A percentile compares a stretch with the other conserved stretches of the same genome.
These are phyloP conservation scores for Thinocorus orbignyianus DNA, from an alignment of 2,113 vertebrate species.

Conservation along the genomic window DNA sequence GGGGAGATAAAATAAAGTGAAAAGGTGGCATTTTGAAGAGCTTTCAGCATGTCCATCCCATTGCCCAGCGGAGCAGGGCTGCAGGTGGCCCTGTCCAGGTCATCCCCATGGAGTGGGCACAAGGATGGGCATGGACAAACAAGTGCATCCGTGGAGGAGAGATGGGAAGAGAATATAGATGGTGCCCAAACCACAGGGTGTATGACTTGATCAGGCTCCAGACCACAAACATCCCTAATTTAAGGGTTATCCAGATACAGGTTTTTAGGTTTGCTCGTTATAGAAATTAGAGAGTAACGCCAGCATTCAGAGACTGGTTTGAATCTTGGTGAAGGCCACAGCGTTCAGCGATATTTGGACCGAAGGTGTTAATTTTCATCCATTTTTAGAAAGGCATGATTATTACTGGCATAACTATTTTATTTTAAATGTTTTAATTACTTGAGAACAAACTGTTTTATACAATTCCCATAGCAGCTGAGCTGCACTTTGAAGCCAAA, in stretches of 20 bases:
- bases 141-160: background rate
- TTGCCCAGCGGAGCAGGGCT: background rate
- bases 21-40: background rate
- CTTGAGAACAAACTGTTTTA: slow-evolving; percentile 30
- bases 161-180: background rate
- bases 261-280: background rate
- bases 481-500: background rate
- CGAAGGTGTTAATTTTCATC: slow-evolving; percentile 50
- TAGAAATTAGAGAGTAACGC: background rate
- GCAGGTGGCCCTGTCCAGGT: background rate
- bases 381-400: slow-evolving; percentile 44
- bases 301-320: background rate
- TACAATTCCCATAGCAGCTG: slow-evolving; percentile 40
- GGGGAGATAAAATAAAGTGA: background rate
- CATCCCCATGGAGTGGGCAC: background rate
- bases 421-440: slow-evolving; percentile 13
- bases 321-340: background rate
- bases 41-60: background rate
- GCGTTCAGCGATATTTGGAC: background rate
- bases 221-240: background rate
- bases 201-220: background rate
- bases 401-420: background rate
- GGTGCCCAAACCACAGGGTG: background rate
- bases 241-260: background rate
- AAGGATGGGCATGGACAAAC: background rate